Conservation (phyloP, 2,797 vertebrate species). For the Halcyon leucocephala region DNA sequence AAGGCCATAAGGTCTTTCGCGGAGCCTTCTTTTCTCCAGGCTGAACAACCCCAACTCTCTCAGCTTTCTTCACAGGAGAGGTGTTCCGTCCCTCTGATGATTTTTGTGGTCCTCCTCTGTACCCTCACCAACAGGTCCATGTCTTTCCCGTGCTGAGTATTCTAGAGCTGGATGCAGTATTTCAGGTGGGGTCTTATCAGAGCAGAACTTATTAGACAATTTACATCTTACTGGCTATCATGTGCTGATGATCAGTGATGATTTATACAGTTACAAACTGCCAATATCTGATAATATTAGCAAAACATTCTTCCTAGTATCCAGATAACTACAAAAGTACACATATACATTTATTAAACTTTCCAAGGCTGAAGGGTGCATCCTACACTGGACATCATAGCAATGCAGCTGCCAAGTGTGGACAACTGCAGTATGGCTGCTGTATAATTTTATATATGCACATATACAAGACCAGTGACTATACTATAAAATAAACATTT, state of each 20-base stretch:
- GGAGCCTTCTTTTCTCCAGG: background rate
- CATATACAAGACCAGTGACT: background rate
- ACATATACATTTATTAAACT: background rate
- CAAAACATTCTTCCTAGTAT: background rate
- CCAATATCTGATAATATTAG: background rate
- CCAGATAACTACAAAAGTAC: background rate
- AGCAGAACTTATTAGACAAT: background rate
- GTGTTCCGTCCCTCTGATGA: too few relatives aligned
- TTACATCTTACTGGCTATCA: background rate
- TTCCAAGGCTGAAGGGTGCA: background rate
- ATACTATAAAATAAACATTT: background rate
- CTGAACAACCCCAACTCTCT: too few relatives aligned
- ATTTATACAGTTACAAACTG: background rate
- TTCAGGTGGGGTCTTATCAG: background rate
- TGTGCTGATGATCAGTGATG: background rate
- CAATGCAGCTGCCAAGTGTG: background rate
- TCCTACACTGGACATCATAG: background rate
- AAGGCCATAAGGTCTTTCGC: background rate
- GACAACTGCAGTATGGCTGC: background rate
- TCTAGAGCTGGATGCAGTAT: background rate
- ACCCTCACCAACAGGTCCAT: too few relatives aligned
- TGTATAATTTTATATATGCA: background rate
- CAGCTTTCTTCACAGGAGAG: too few relatives aligned
- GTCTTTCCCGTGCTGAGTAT: background rate
- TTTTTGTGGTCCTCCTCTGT: too few relatives aligned